Evolutionary conservation across 2,888 invertebrate species (phyloP), one percentile per base, ranked within the genome.

Genomic region (Peribatodes rhomboidaria): DNA sequence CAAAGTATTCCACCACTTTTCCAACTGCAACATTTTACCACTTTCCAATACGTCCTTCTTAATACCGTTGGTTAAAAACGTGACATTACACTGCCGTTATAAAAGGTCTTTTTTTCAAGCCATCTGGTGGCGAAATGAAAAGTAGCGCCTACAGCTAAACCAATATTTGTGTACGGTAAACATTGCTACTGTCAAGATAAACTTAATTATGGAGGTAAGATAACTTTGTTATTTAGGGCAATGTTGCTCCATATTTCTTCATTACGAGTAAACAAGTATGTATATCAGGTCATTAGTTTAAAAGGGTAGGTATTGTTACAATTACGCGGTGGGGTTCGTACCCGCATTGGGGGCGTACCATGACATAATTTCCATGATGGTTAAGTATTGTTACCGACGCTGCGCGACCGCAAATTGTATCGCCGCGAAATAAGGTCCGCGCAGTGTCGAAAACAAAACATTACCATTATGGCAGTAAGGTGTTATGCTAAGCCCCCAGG

Each of bases 141-240:
- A 44, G 52, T 18, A 16, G 31, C 42, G 53, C 8, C 53, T 37
- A n/a, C n/a, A n/a, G n/a, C n/a, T n/a, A 42, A 16, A 54, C 16
- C 47, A 16, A 37, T 47, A 27, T 52, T 50, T 18, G 44, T 18
- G 44, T 27, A 4, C 27, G 27, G 27, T 27, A 27, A 27, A 27
- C 27, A 27, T 27, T 6, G 27, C 33, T 35, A 6, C 47, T 37
- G 54, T 59, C 39, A 13, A 56, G 65, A 65, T 65, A 65, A 50
- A 59, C 41, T 41, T 58, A 2, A 37, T 47, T 37, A 52, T 56
- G 47, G 42, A 16, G 33, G 33, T 7, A 42, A 50, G 59, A 64
- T 58, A 59, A 65, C 49, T 41, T 33, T 8, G 39, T 31, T 59
- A 59, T 50, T 60, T 59, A 18, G 49, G 49, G 27, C 58, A 31